phyloP scores from a whole-genome alignment of 2,113 vertebrate genomes.

The Chloropsis hardwickii region DNA sequence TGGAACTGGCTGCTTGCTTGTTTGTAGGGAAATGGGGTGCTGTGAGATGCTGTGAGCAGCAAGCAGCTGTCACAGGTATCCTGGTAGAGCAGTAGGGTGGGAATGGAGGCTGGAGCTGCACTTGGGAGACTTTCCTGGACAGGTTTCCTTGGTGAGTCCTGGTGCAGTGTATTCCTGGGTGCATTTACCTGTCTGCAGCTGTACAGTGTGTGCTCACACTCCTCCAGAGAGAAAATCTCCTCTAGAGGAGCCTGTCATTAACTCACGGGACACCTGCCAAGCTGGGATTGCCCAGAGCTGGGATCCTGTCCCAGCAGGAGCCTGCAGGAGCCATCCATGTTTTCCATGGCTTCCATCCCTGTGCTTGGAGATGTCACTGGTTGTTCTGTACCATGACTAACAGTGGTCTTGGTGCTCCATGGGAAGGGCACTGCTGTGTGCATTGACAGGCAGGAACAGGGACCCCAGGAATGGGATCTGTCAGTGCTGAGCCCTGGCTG shows the following conservation, averaged over 20 bases:
- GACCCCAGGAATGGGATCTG: background rate
- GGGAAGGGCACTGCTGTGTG: background rate
- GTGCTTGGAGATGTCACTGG: background rate
- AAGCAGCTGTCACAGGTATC: background rate
- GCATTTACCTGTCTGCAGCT: background rate
- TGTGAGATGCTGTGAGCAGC: background rate
- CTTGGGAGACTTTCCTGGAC: background rate
- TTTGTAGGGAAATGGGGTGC: background rate
- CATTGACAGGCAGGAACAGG: background rate
- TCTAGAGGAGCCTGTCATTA: background rate
- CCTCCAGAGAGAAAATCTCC: background rate
- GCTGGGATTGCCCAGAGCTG: background rate
- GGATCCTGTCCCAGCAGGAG: background rate
- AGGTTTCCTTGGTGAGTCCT: background rate
- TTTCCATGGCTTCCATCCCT: background rate
- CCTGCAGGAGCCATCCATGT: background rate
- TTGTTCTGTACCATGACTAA: background rate
- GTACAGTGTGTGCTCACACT: background rate
- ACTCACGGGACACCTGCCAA: background rate
- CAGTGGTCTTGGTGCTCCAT: background rate
- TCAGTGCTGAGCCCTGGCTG: background rate
- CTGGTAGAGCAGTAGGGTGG: background rate
- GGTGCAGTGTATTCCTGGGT: background rate
- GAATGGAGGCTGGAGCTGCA: background rate
- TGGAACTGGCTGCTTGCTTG: rapidly evolving